Evolutionary conservation across 2,888 invertebrate genomes (phyloP), one percentile per base, ranked within the genome.

Genomic region (Gymnocheta viridis): DNA sequence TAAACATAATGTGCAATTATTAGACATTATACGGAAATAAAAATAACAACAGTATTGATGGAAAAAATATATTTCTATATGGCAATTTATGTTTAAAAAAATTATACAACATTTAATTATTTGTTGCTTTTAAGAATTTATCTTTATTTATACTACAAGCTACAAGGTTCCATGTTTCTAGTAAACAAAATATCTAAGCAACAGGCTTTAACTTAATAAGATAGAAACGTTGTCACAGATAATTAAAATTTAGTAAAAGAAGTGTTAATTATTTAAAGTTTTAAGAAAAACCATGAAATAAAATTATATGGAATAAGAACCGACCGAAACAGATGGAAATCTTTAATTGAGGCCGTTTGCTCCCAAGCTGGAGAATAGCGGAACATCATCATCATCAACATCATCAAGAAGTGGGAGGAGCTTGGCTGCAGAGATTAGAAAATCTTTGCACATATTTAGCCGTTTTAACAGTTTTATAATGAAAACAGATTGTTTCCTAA

Each of bases 1-100:
- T 81, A 60, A 81, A 74, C 74, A 81, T 73, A 32, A 54, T 74
- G 67, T 69, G 67, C 60, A 81, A 81, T 69, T 74, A 67, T 74
- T 44, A 44, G 27, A 67, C 41, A 67, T 54, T 74, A 44, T 64
- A 67, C 66, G 81, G 81, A 81, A 81, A 74, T 67, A 69, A 62
- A 70, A 62, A 35, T 24, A 54, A 19, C 44, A 76, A 49, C 58
- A 32, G 9, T 14, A 70, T 49, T 62, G 10, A 66, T 76, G 32
- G 14, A 10, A 44, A 35, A 77, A 44, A 58, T 49, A 38, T 17
- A n/a, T n/a, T n/a, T n/a, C n/a, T 22, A 70, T 62, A 70, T 24
- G 22, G 41, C 27, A 67, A 60, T 32, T 35, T 41, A n/a, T n/a
- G 12, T 29, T 66, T 49, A 19, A 41, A 64, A 49, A 47, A 66